Evolutionary conservation across 1,140 invertebrate species (phyloP), one percentile per base, ranked within the genome.

Genomic region (Drosophila neocordata): DNA sequence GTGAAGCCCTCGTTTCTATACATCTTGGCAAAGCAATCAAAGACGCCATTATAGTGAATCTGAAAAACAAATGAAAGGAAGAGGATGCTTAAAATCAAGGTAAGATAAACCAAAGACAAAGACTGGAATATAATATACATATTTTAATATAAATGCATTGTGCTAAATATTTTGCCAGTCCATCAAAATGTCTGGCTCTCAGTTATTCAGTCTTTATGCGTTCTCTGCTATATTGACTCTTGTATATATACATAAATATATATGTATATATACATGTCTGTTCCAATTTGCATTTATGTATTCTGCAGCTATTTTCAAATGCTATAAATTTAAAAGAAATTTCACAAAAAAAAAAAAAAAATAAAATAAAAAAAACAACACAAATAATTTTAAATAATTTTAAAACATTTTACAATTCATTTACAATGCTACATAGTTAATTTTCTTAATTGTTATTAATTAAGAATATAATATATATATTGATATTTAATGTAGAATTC

Each of bases 1-100:
- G 94, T 92, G 1, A 96, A 35, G 4, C 97, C 97, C 94, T 99
- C 97, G 80, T 94, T 93, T 84, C 91, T 94, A 73, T 97, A 96
- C 95, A 98, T 98, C 93, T 98, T 98, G 64, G 92, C 93, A 90
- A 98, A 95, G 92, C 97, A 98, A 90, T 98, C 97, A 44, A 94
- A 92, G 37, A 98, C 94, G 18, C 97, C 97, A 87, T 92, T 94
- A 81, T 97, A 97, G 87, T 95, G 94, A 69, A 73, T 27, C 90
- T 91, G 53, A 1, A 52, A 56, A 59, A 12, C 7, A 48, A 24
- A 15, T 18, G 15, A 44, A 44, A 44, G 22, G n/a, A 24, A 41
- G 5, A 56, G 9, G 24, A 35, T 12, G 9, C 0, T 15, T 11
- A 34, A 7, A 15, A 31, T 55, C n/a, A 15, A 18, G 41, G 41